phyloP scores from a whole-genome alignment of 2,113 vertebrate species.

The Gavia stellata region DNA sequence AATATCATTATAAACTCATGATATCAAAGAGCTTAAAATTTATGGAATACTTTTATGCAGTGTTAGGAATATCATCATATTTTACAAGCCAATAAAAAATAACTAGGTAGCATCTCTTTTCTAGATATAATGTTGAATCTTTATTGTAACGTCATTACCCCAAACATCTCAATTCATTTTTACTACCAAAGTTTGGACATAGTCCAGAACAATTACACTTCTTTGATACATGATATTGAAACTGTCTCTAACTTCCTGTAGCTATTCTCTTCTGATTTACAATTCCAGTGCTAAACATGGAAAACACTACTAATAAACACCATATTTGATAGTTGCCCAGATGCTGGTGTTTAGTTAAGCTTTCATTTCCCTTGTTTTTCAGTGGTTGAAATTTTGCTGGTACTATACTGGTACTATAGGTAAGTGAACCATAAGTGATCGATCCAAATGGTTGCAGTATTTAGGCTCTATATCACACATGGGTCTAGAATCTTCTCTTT shows the following conservation, averaged over 20 bases:
- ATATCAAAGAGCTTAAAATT: neutral
- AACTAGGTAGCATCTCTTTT: conserved; percentile 16
- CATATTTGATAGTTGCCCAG: neutral
- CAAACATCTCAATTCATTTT: neutral
- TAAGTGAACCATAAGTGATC: neutral
- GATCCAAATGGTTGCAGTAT: neutral
- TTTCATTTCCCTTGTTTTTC: neutral
- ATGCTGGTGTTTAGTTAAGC: neutral
- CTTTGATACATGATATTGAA: neutral
- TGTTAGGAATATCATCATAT: conserved; percentile 3
- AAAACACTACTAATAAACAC: neutral
- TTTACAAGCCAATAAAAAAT: conserved; percentile 48
- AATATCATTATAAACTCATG: neutral
- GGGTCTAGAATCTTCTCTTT: neutral
- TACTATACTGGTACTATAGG: neutral
- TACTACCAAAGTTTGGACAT: conserved; percentile 4
- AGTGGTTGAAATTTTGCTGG: neutral
- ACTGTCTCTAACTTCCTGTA: neutral
- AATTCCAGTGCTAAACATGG: neutral
- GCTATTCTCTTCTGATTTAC: neutral
- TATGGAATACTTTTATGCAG: neutral
- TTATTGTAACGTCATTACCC: conserved; percentile 11
- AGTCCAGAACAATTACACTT: neutral
- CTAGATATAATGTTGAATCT: neutral
- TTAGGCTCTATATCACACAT: neutral